These are phyloP conservation scores for Nomia melanderi DNA, from an alignment of 1,140 invertebrate species.

Conservation along the genomic window DNA sequence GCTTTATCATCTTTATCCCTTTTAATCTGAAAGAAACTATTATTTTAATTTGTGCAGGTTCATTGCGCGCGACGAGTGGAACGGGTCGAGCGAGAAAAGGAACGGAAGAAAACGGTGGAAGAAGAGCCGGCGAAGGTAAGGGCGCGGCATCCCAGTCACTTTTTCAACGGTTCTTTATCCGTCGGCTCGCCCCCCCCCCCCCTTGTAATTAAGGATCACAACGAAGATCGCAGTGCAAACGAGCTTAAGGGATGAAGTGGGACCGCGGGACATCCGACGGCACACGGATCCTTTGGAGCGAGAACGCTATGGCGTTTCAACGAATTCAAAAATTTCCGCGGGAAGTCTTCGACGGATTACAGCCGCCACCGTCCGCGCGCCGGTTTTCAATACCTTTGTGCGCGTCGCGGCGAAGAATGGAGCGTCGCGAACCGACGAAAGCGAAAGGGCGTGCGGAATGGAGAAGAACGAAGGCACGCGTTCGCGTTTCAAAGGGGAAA, in stretches of 20 bases:
- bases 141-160: too few relatives aligned
- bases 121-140: too few relatives aligned
- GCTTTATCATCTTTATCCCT: too few relatives aligned
- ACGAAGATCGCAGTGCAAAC: background rate
- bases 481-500: slow-evolving; percentile 30
- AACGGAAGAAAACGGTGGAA: too few relatives aligned
- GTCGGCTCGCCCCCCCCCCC: background rate
- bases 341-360: slow-evolving; percentile 4
- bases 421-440: background rate
- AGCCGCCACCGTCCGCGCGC: background rate
- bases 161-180: too few relatives aligned
- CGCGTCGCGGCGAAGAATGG: slow-evolving; percentile 16
- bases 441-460: slow-evolving; percentile 17
- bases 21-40: too few relatives aligned
- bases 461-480: slow-evolving; percentile 1
- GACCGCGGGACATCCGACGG: background rate
- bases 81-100: too few relatives aligned
- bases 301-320: background rate
- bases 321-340: slow-evolving; percentile 8
- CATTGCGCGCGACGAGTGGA: too few relatives aligned
- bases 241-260: slow-evolving; percentile 4
- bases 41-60: too few relatives aligned
- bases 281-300: background rate
- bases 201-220: slow-evolving; percentile 3
- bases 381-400: slow-evolving; percentile 16